These are phyloP conservation scores for Aurelia sp. DNA, from an alignment of 30 jellyfish, hydroid and myxozoan species.

Conservation along the genomic window DNA sequence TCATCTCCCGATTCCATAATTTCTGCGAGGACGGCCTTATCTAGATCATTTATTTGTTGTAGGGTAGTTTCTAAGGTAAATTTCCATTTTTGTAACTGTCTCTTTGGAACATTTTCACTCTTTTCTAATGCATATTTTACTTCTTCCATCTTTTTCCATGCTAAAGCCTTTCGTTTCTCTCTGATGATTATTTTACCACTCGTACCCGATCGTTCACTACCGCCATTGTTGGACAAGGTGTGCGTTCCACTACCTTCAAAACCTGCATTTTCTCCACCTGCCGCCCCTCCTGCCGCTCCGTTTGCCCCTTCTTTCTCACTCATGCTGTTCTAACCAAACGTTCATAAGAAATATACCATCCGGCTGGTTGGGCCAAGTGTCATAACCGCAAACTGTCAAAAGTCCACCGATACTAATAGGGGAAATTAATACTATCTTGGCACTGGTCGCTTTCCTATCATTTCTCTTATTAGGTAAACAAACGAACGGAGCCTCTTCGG, in stretches of 20 bases:
- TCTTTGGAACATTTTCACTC: not conserved
- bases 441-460: constrained; percentile 10
- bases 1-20: constrained; percentile 6
- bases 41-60: constrained; percentile 7
- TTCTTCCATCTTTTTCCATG: not conserved
- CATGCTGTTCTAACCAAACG: constrained; percentile 2
- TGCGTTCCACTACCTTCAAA: constrained; percentile 6
- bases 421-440: constrained; percentile 4
- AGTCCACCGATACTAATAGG: too few relatives aligned
- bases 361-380: constrained; percentile 5
- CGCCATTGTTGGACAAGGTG: constrained; percentile 10
- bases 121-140: not conserved
- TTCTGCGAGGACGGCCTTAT: not conserved
- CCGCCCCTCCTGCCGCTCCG: constrained; percentile 3
- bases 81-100: constrained; percentile 7
- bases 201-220: constrained; percentile 10
- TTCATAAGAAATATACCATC: constrained; percentile 1
- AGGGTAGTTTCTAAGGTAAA: constrained; percentile 3
- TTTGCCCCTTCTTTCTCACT: constrained; percentile 12
- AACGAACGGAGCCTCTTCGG: too few relatives aligned
- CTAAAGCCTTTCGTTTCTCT: constrained; percentile 10
- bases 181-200: constrained; percentile 10
- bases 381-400: not conserved
- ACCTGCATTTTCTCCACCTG: constrained; percentile 10
- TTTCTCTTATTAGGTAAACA: not conserved